phyloP scores from a whole-genome alignment of 2,113 vertebrate species.

The Festucalex cinctus region DNA sequence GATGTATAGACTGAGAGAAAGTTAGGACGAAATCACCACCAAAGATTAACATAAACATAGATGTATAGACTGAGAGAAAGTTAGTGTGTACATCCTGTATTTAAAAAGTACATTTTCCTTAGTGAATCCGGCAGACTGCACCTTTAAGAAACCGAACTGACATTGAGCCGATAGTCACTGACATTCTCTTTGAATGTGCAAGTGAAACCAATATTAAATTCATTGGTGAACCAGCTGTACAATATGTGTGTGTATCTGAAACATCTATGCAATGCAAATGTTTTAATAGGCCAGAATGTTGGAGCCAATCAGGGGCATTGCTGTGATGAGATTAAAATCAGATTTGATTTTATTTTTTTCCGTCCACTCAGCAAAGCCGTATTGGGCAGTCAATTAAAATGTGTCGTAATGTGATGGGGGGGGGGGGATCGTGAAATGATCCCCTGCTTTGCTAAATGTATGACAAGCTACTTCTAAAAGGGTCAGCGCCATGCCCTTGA shows the following conservation, averaged over 20 bases:
- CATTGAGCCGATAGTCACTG: too few relatives aligned
- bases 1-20: too few relatives aligned
- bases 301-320: conserved; percentile 64
- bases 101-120: too few relatives aligned
- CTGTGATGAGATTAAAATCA: conserved; percentile 68
- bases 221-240: too few relatives aligned
- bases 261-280: conserved; percentile 53
- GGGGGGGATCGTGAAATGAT: conserved; percentile 73
- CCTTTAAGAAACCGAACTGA: too few relatives aligned
- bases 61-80: too few relatives aligned
- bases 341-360: conserved; percentile 41
- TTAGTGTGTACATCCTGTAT: too few relatives aligned
- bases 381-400: conserved; percentile 71
- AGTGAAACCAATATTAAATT: too few relatives aligned
- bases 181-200: too few relatives aligned
- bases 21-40: too few relatives aligned
- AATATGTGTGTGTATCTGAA: conserved; percentile 27
- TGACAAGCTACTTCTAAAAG: conserved; percentile 72
- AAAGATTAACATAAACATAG: too few relatives aligned
- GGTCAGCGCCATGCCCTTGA: conserved; percentile 63
- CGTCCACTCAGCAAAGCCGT: conserved; percentile 65
- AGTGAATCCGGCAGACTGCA: too few relatives aligned
- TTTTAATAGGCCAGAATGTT: conserved; percentile 67
- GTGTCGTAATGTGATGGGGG: conserved; percentile 70
- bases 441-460: conserved; percentile 65